Evolutionary conservation across 64 coral and sea anemone genomes (phyloP).

Genomic region (Astreopora myriophthalma): DNA sequence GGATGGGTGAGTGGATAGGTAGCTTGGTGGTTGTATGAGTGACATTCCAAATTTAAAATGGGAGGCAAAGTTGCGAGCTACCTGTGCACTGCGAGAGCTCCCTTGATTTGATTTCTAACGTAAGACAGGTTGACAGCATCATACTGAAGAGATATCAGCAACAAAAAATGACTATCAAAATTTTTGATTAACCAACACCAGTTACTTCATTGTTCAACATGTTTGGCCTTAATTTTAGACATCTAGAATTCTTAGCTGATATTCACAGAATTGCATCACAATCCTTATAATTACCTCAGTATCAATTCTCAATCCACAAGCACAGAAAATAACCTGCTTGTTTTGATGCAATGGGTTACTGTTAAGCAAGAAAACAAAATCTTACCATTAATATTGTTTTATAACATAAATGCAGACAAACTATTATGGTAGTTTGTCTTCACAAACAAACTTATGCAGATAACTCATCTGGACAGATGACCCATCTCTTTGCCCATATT

Average conservation of each 20-base stretch:
- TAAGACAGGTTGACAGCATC: slow-evolving; percentile 79
- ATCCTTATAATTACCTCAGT: slow-evolving; percentile 96
- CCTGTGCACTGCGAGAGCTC: slow-evolving; percentile 73
- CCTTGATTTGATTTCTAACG: slow-evolving; percentile 83
- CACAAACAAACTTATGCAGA: too few species aligned
- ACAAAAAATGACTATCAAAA: neutral
- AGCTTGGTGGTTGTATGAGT: neutral
- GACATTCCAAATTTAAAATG: too few species aligned
- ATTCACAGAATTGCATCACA: too few species aligned
- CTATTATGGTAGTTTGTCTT: too few species aligned
- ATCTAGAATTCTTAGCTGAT: too few species aligned
- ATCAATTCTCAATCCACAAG: slow-evolving; percentile 94
- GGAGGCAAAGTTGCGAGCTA: neutral
- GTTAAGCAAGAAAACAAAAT: neutral
- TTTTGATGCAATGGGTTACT: slow-evolving; percentile 94
- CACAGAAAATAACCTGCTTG: slow-evolving; percentile 96
- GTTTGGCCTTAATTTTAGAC: too few species aligned
- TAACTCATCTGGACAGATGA: too few species aligned
- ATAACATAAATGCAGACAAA: too few species aligned
- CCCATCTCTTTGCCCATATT: too few species aligned
- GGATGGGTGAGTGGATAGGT: too few species aligned
- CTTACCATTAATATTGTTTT: neutral
- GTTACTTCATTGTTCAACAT: neutral
- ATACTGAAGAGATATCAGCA: slow-evolving; percentile 38
- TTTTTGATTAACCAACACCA: neutral